phyloP scores from a whole-genome alignment of 2,113 vertebrate genomes.

The Philantomba maxwellii region DNA sequence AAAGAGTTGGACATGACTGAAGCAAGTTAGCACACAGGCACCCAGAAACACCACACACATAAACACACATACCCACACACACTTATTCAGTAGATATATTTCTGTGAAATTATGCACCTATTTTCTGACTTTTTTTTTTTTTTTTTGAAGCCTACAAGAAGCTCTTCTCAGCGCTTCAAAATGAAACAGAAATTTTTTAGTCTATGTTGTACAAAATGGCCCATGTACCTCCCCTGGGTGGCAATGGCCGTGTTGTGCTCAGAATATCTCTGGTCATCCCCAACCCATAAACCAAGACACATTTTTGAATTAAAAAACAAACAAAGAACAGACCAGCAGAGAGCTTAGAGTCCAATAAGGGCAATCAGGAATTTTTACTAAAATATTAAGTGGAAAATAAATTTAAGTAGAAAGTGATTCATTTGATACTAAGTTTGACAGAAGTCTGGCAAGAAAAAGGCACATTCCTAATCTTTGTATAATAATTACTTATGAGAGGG shows the following conservation, averaged over 20 bases:
- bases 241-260: neutral
- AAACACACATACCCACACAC: rapidly evolving
- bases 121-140: neutral
- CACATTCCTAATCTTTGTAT: neutral
- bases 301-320: neutral
- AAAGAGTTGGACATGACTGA: neutral
- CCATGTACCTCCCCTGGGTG: rapidly evolving
- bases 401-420: neutral
- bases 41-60: rapidly evolving
- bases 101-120: neutral
- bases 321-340: neutral
- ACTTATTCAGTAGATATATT: neutral
- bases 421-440: neutral
- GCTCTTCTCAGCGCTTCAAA: neutral
- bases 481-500: neutral
- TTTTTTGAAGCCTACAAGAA: neutral
- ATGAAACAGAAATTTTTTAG: neutral
- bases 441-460: neutral
- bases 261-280: rapidly evolving
- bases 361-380: neutral
- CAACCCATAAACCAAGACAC: neutral
- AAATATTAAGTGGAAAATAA: neutral
- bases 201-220: neutral
- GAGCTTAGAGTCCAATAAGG: neutral
- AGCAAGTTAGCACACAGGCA: neutral